Conservation (phyloP, 2,888 invertebrate genomes). For the Drosophila bunnanda region DNA sequence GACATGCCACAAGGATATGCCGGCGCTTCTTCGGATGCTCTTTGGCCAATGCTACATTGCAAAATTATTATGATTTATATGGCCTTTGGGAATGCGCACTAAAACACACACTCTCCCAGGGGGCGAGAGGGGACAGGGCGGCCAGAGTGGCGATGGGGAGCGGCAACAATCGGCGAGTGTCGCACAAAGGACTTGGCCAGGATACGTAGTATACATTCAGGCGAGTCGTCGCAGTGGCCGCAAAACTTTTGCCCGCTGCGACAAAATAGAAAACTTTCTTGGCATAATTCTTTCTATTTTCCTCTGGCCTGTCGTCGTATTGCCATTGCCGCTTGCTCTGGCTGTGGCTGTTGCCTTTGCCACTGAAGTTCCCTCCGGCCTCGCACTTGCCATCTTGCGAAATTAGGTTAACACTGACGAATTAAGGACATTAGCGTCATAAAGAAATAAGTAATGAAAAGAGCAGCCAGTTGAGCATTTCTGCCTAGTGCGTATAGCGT, state of each 20-base stretch:
- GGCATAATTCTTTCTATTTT: constrained; percentile 75
- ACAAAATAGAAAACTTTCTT: constrained; percentile 80
- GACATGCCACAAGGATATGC: constrained; percentile 82
- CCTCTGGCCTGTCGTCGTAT: constrained; percentile 48
- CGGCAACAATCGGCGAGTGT: constrained; percentile 46
- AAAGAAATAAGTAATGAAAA: constrained; percentile 81
- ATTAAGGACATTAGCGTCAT: constrained; percentile 81
- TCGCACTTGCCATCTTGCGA: constrained; percentile 57
- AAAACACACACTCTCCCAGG: constrained; percentile 48
- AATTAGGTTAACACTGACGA: constrained; percentile 81
- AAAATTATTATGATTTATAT: constrained; percentile 81
- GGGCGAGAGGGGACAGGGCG: constrained; percentile 31
- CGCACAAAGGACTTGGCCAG: constrained; percentile 74
- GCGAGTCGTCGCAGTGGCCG: constrained; percentile 76
- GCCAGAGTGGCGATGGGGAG: constrained; percentile 37
- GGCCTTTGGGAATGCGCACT: constrained; percentile 80
- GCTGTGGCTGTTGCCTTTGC: constrained; percentile 49
- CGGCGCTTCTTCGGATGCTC: constrained; percentile 58
- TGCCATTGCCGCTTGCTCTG: too few relatives aligned
- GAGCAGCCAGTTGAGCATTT: constrained; percentile 66
- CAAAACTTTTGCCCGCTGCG: constrained; percentile 77
- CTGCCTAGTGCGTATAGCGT: constrained; percentile 68
- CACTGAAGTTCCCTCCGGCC: constrained; percentile 55
- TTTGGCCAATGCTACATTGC: constrained; percentile 78
- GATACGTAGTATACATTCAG: constrained; percentile 41